A percentile compares a stretch with the other conserved stretches of the same genome.
Conservation (phyloP, 2,113 vertebrate genomes). For the Phasianus colchicus region DNA sequence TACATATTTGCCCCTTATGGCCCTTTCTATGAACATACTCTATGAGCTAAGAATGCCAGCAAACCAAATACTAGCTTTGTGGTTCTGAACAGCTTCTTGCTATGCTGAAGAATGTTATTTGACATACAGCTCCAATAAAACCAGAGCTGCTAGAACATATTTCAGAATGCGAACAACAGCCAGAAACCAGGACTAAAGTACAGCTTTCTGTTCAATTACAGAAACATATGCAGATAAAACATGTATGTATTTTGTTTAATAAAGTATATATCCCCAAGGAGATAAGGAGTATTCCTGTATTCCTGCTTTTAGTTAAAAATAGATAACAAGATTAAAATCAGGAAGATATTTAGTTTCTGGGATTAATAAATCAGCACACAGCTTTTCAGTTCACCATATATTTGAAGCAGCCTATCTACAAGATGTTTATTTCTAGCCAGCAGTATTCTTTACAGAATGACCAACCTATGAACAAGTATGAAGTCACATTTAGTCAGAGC, state of each 20-base stretch:
- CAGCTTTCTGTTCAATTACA: not conserved
- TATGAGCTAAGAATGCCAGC: not conserved
- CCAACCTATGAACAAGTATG: not conserved
- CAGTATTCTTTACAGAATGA: not conserved
- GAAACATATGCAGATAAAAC: not conserved
- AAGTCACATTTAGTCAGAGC: conserved; percentile 16
- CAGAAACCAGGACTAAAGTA: not conserved
- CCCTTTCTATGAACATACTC: not conserved
- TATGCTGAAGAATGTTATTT: not conserved
- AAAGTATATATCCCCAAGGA: not conserved
- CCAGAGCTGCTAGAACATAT: not conserved
- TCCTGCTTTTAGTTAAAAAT: conserved; percentile 19
- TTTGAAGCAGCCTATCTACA: not conserved
- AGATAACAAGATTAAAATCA: not conserved
- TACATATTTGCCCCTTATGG: not conserved
- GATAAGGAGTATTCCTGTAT: not conserved
- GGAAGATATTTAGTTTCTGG: not conserved
- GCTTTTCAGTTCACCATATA: not conserved
- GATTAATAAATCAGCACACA: not conserved
- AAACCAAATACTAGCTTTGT: not conserved
- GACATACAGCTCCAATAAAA: not conserved
- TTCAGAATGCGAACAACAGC: not conserved
- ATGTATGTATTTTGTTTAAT: not conserved
- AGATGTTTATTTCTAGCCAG: conserved; percentile 7
- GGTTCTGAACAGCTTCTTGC: not conserved